Conservation (phyloP, 2,113 vertebrate species). For the Perccottus glenii region DNA sequence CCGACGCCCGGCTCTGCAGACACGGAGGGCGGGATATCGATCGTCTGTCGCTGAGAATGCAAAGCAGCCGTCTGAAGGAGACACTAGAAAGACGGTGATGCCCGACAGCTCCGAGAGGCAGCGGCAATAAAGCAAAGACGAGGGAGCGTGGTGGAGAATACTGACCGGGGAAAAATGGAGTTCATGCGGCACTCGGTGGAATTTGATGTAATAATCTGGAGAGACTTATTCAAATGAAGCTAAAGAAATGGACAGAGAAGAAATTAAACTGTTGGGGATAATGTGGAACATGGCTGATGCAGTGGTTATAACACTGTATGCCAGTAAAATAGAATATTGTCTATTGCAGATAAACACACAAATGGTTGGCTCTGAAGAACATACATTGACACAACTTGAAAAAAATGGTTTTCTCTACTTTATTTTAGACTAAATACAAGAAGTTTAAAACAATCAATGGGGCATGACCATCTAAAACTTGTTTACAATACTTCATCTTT, state of each 20-base stretch:
- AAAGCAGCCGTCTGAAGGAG: conserved; percentile 69
- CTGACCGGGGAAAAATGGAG: conserved; percentile 29
- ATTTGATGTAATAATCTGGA: conserved; percentile 11
- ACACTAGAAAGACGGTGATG: conserved; percentile 53
- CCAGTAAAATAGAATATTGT: no score
- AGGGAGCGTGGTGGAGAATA: conserved; percentile 38
- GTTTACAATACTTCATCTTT: no score
- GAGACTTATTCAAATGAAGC: background rate
- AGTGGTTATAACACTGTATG: no score
- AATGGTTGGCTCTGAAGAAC: no score
- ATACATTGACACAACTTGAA: no score
- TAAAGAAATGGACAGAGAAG: background rate
- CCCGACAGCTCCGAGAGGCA: conserved; percentile 21
- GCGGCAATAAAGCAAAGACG: conserved; percentile 24
- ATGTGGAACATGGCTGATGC: no score
- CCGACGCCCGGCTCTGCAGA: conserved; percentile 50
- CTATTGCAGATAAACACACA: no score
- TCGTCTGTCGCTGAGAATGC: conserved; percentile 66
- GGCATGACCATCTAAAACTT: no score
- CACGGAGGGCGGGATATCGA: conserved; percentile 61
- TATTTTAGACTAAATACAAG: no score
- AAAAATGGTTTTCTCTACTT: no score
- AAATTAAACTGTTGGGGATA: background rate
- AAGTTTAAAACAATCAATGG: no score
- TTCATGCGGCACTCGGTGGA: conserved; percentile 13